A percentile compares a stretch with the other conserved stretches of the same genome.
Evolutionary conservation across 2,113 vertebrate species (phyloP).

Genomic region (Melanotaenia duboulayi): DNA sequence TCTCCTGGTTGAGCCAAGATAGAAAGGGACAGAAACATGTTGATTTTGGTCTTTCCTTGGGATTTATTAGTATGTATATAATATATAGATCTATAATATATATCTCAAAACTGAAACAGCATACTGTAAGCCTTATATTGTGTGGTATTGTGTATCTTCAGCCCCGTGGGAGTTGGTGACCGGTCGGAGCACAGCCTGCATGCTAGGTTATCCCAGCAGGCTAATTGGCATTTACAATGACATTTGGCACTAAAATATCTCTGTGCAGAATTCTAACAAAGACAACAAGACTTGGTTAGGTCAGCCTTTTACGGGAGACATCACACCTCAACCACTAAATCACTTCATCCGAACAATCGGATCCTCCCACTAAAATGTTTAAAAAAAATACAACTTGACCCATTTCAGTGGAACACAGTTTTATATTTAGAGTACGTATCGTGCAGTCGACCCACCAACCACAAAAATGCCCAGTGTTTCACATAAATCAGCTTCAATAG

Average conservation of each 20-base stretch:
- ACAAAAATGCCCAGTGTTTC: conserved; percentile 51
- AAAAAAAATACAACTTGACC: conserved; percentile 51
- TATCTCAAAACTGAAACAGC: not conserved
- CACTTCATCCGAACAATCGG: conserved; percentile 5
- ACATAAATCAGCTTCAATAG: conserved; percentile 33
- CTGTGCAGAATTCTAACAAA: not conserved
- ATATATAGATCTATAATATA: too few species aligned
- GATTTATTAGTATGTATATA: conserved; percentile 1
- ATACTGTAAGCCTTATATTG: not conserved
- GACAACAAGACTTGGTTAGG: not conserved
- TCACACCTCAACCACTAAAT: not conserved
- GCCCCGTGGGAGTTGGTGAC: not conserved
- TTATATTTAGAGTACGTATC: conserved; percentile 42
- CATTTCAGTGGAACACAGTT: conserved; percentile 41
- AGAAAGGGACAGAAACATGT: too few species aligned
- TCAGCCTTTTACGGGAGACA: conserved; percentile 3
- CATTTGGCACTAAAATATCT: too few species aligned
- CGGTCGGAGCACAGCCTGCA: not conserved
- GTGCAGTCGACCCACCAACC: conserved; percentile 54
- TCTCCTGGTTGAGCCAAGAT: too few species aligned
- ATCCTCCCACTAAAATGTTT: not conserved
- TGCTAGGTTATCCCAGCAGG: too few species aligned
- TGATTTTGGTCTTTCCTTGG: not conserved
- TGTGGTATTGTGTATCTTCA: not conserved
- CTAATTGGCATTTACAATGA: too few species aligned